Conservation (phyloP, 2,888 invertebrate species). For the Calameuta filiformis region DNA sequence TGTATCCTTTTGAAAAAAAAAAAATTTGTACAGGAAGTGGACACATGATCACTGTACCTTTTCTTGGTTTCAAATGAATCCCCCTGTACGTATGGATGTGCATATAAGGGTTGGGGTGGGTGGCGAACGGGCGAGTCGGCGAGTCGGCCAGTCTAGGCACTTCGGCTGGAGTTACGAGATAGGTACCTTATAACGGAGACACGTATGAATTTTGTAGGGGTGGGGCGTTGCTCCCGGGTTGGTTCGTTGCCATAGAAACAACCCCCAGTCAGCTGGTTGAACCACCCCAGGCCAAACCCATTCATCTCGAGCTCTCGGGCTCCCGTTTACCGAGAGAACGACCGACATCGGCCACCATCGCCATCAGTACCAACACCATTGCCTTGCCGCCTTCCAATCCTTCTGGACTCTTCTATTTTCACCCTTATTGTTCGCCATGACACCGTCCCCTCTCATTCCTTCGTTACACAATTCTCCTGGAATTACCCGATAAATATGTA, state of each 20-base stretch:
- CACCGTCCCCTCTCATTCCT: not conserved
- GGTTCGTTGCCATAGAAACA: constrained; percentile 60
- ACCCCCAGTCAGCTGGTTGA: constrained; percentile 60
- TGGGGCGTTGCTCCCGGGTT: constrained; percentile 59
- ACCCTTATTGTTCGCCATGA: not conserved
- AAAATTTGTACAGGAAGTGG: not conserved
- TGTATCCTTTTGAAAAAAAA: constrained; percentile 79
- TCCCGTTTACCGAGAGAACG: constrained; percentile 44
- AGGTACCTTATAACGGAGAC: constrained; percentile 10
- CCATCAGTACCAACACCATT: not conserved
- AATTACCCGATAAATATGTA: not conserved
- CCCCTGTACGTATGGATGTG: not conserved
- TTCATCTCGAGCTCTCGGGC: constrained; percentile 48
- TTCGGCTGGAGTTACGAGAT: not conserved
- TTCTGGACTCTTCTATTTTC: not conserved
- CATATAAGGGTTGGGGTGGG: not conserved
- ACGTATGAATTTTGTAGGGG: constrained; percentile 50
- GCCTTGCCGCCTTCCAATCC: not conserved
- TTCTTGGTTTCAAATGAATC: not conserved
- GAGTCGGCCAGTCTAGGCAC: not conserved
- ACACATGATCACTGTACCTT: not conserved
- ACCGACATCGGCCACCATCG: constrained; percentile 38
- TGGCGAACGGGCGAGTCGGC: not conserved
- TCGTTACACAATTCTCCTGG: not conserved
- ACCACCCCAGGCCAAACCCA: constrained; percentile 52